Evolutionary conservation across 2,797 vertebrate genomes (phyloP).

Genomic region (Erpetoichthys calabaricus): DNA sequence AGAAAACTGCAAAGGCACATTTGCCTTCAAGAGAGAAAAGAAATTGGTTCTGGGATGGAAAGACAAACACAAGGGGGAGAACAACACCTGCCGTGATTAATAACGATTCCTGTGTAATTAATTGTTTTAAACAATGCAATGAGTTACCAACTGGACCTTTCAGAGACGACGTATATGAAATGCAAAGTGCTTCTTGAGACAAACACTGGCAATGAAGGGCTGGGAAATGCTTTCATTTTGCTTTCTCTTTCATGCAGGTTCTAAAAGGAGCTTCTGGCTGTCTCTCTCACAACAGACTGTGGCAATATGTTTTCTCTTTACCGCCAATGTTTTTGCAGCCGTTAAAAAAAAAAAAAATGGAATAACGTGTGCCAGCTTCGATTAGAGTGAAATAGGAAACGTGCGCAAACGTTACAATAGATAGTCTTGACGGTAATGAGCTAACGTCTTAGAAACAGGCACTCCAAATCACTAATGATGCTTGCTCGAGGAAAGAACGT

Average conservation of each 20-base stretch:
- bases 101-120: slow-evolving; percentile 35
- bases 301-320: slow-evolving; percentile 39
- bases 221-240: slow-evolving; percentile 44
- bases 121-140: slow-evolving; percentile 11
- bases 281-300: slow-evolving; percentile 43
- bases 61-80: slow-evolving; percentile 1
- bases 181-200: slow-evolving; percentile 30
- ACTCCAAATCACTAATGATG: slow-evolving; percentile 50
- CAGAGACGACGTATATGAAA: slow-evolving; percentile 8
- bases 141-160: slow-evolving; percentile 5
- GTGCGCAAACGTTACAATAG: slow-evolving; percentile 39
- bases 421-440: slow-evolving; percentile 57
- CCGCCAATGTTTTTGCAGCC: slow-evolving; percentile 26
- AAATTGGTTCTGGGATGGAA: background rate
- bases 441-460: slow-evolving; percentile 41
- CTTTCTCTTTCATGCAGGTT: slow-evolving; percentile 34
- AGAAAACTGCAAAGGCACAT: slow-evolving; percentile 1
- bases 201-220: slow-evolving; percentile 54
- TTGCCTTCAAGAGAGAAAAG: slow-evolving; percentile 8
- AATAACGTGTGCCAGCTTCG: slow-evolving; percentile 48
- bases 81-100: slow-evolving; percentile 57
- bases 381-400: slow-evolving; percentile 42
- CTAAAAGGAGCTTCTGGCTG: slow-evolving; percentile 29
- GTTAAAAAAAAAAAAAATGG: slow-evolving; percentile 31
- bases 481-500: slow-evolving; percentile 34